phyloP scores from a whole-genome alignment of 2,113 vertebrate genomes.

The Neolamprologus variostigma region DNA sequence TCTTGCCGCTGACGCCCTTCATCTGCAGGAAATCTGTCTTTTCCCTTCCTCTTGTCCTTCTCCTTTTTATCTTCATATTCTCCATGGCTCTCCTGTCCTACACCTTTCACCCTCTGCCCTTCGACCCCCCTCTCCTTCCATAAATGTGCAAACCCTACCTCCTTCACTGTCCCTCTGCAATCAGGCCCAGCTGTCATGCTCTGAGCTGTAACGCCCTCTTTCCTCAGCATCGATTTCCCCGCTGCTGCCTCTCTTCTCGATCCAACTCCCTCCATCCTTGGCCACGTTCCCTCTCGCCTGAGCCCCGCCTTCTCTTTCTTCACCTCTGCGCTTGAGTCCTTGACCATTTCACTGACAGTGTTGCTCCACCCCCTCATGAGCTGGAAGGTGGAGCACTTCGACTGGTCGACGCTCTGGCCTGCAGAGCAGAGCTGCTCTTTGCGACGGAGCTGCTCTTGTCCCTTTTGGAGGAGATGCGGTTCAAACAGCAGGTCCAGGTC shows the following conservation, averaged over 20 bases:
- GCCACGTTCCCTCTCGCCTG: conserved; percentile 52
- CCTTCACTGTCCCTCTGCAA: not conserved
- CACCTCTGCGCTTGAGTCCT: not conserved
- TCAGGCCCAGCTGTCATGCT: not conserved
- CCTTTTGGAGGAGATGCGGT: conserved; percentile 82
- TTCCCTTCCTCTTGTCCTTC: conserved; percentile 33
- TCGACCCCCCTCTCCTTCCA: conserved; percentile 21
- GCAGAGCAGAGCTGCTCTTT: conserved; percentile 86
- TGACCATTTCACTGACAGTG: conserved; percentile 46
- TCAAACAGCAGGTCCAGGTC: conserved; percentile 92
- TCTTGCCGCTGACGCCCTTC: conserved; percentile 54
- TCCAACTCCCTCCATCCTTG: conserved; percentile 29
- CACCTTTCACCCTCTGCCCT: conserved; percentile 30
- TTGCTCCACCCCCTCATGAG: conserved; percentile 77
- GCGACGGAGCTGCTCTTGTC: conserved; percentile 81
- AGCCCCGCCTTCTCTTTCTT: conserved; percentile 35
- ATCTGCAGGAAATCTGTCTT: conserved; percentile 6
- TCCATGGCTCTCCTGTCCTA: conserved; percentile 35
- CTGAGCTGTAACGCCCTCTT: not conserved
- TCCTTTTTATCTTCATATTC: conserved; percentile 13
- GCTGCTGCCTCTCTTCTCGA: not conserved
- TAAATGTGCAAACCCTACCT: not conserved
- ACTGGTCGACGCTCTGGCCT: conserved; percentile 79
- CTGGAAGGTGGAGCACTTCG: conserved; percentile 87
- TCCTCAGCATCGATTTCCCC: not conserved